Conservation (phyloP, 1,140 invertebrate species). For the Planococcus citri region DNA sequence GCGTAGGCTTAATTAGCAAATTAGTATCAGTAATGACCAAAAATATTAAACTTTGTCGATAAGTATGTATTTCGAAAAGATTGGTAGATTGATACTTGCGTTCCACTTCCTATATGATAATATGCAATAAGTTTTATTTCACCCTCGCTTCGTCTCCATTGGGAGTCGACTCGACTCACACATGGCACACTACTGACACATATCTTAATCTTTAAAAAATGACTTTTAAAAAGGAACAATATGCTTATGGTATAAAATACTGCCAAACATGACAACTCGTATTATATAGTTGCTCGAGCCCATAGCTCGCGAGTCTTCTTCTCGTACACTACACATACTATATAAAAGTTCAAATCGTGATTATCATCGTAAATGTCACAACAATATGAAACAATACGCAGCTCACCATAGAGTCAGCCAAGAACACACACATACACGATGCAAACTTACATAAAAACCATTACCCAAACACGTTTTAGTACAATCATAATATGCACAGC, state of each 20-base stretch:
- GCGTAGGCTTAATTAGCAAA: background rate
- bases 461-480: too few species aligned
- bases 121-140: background rate
- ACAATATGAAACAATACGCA: background rate
- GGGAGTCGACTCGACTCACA: too few species aligned
- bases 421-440: background rate
- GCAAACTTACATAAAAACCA: background rate
- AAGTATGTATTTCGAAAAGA: too few species aligned
- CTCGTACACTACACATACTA: too few species aligned
- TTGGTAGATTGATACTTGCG: too few species aligned
- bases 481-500: too few species aligned
- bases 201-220: conserved; percentile 7
- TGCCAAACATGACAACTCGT: conserved; percentile 5
- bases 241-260: conserved; percentile 1
- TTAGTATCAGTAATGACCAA: background rate
- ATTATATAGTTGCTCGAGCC: background rate
- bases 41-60: background rate
- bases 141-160: too few species aligned
- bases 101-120: background rate
- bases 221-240: background rate
- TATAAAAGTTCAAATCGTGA: conserved; percentile 7
- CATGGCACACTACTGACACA: background rate
- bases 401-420: too few species aligned
- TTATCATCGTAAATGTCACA: background rate
- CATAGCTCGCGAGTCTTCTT: too few species aligned